phyloP scores from a whole-genome alignment of 2,113 vertebrate genomes.

The Dasyprocta punctata region DNA sequence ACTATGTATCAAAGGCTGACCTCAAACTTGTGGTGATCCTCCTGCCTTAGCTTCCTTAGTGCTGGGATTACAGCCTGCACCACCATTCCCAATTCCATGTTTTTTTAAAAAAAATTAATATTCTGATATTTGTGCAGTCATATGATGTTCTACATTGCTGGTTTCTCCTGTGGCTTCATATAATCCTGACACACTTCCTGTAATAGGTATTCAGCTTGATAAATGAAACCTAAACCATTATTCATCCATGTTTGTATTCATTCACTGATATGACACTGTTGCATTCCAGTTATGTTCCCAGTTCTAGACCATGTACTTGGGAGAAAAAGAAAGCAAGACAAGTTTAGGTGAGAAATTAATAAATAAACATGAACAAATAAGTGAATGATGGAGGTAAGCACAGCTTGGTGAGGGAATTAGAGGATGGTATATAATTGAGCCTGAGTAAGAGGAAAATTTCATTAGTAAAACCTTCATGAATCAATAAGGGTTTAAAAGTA shows the following conservation, averaged over 20 bases:
- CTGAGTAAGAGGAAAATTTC: not conserved
- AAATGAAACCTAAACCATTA: not conserved
- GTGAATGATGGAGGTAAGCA: too few relatives aligned
- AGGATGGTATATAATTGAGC: not conserved
- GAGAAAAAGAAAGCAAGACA: too few relatives aligned
- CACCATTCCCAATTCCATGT: too few relatives aligned
- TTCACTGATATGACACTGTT: not conserved
- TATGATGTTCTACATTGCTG: not conserved
- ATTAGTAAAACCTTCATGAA: not conserved
- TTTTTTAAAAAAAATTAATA: not conserved
- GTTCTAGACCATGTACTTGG: too few relatives aligned
- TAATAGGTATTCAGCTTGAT: not conserved
- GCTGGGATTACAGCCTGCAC: too few relatives aligned
- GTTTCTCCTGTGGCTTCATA: not conserved
- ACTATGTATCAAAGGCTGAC: too few relatives aligned
- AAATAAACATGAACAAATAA: too few relatives aligned
- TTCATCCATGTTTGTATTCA: not conserved
- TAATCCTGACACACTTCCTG: accelerated
- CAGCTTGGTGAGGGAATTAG: too few relatives aligned
- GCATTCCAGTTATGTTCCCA: too few relatives aligned
- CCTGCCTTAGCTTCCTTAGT: too few relatives aligned
- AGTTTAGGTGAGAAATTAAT: too few relatives aligned
- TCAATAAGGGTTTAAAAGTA: not conserved
- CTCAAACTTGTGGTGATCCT: too few relatives aligned
- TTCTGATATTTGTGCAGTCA: not conserved